phyloP scores from a whole-genome alignment of 2,113 vertebrate species.

The Psephotus haematonotus region DNA sequence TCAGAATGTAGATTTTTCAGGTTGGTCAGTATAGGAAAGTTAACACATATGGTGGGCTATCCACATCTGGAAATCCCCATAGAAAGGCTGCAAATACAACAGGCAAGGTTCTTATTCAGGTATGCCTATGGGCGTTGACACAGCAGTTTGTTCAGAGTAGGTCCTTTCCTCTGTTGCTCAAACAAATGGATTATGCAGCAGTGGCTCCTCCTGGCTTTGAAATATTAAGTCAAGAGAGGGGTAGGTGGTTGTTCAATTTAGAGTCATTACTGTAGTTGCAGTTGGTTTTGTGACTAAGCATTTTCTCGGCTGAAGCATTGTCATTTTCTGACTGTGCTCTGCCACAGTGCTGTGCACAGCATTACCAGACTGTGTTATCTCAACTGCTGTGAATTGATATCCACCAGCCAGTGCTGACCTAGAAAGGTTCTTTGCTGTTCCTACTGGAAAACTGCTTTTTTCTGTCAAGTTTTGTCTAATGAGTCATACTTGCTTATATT shows the following conservation, averaged over 20 bases:
- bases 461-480: neutral
- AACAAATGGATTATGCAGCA: neutral
- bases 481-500: neutral
- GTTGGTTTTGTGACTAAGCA: neutral
- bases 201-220: neutral
- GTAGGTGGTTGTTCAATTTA: neutral
- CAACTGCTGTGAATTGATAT: neutral
- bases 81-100: neutral
- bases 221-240: neutral
- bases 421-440: neutral
- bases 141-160: fast-evolving
- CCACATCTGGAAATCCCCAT: neutral
- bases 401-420: neutral
- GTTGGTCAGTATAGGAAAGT: neutral
- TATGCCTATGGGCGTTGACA: fast-evolving
- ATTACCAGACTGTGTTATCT: fast-evolving
- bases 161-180: neutral
- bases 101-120: neutral
- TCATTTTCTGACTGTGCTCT: neutral
- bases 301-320: neutral
- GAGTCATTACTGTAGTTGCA: neutral
- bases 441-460: neutral
- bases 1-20: neutral
- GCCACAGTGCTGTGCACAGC: neutral
- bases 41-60: neutral